These are phyloP conservation scores for Streblospio benedicti DNA, from an alignment of 1,140 invertebrate species.

Conservation along the genomic window DNA sequence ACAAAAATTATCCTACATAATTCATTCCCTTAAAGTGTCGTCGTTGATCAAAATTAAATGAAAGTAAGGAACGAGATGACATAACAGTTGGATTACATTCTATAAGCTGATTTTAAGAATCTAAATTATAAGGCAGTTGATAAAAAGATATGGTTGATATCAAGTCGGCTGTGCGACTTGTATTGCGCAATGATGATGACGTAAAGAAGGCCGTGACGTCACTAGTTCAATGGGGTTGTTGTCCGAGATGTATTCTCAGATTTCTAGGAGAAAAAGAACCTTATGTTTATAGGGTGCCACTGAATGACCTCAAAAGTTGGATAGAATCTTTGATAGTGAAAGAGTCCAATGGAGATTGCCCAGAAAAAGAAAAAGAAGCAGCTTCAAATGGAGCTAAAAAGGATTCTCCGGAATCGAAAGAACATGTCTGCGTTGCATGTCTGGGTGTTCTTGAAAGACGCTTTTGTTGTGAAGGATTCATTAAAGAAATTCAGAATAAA, in stretches of 20 bases:
- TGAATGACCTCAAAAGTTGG: not conserved
- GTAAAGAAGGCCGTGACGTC: not conserved
- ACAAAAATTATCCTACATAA: too few relatives aligned
- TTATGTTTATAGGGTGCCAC: constrained; percentile 15
- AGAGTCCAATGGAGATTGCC: not conserved
- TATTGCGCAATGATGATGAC: too few relatives aligned
- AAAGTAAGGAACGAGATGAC: too few relatives aligned
- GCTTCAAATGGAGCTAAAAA: not conserved
- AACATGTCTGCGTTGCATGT: constrained; percentile 22
- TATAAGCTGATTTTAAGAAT: too few relatives aligned
- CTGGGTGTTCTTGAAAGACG: constrained; percentile 29
- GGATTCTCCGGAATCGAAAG: not conserved
- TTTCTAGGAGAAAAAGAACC: constrained; percentile 23
- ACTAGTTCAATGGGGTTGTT: constrained; percentile 23
- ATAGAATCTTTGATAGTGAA: not conserved
- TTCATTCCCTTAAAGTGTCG: too few relatives aligned
- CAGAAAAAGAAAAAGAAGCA: not conserved
- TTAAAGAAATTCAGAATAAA: not conserved
- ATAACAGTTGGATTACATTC: too few relatives aligned
- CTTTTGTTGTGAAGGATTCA: constrained; percentile 14
- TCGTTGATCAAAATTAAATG: too few relatives aligned
- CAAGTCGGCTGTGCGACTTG: too few relatives aligned
- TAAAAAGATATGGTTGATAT: too few relatives aligned
- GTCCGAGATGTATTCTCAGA: constrained; percentile 24
- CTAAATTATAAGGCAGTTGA: too few relatives aligned